phyloP scores from a whole-genome alignment of 2,888 invertebrate genomes.

The Creontiades dilutus region DNA sequence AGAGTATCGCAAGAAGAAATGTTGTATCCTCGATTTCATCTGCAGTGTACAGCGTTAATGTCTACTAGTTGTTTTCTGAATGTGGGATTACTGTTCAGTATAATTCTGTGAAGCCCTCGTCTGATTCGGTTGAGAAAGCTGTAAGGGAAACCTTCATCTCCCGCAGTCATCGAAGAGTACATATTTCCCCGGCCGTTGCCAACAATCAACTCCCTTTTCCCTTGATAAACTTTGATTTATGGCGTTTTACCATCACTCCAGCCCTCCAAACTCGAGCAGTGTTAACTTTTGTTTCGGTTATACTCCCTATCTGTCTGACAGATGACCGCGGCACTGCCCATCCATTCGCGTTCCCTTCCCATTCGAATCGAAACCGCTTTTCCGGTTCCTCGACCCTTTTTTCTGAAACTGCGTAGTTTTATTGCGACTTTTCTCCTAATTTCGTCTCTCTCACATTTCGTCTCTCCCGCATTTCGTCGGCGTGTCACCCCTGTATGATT shows the following conservation, averaged over 20 bases:
- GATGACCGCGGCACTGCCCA: conserved; percentile 17
- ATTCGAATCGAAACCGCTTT: conserved; percentile 15
- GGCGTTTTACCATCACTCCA: conserved; percentile 6
- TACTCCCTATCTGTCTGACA: conserved; percentile 21
- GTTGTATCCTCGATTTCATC: too few relatives aligned
- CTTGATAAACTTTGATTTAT: conserved; percentile 15
- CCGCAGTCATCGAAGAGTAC: neutral
- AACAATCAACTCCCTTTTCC: conserved; percentile 26
- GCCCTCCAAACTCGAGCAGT: neutral
- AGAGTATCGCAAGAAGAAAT: too few relatives aligned
- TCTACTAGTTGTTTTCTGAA: too few relatives aligned
- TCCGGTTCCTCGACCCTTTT: conserved; percentile 6
- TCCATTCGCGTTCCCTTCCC: conserved; percentile 10
- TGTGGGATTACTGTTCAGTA: too few relatives aligned
- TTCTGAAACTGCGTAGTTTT: neutral
- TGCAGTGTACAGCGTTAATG: too few relatives aligned
- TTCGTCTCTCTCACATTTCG: too few relatives aligned
- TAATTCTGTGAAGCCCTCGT: neutral
- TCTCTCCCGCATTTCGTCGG: too few relatives aligned
- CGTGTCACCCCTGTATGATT: too few relatives aligned
- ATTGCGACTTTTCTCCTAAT: neutral
- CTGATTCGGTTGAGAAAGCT: neutral
- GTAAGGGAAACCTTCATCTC: neutral
- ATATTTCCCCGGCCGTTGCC: conserved; percentile 28
- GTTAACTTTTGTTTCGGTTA: conserved; percentile 16